A percentile compares a stretch with the other conserved stretches of the same genome.
These are phyloP conservation scores for Merluccius polli DNA, from an alignment of 2,797 vertebrate genomes.

Conservation along the genomic window DNA sequence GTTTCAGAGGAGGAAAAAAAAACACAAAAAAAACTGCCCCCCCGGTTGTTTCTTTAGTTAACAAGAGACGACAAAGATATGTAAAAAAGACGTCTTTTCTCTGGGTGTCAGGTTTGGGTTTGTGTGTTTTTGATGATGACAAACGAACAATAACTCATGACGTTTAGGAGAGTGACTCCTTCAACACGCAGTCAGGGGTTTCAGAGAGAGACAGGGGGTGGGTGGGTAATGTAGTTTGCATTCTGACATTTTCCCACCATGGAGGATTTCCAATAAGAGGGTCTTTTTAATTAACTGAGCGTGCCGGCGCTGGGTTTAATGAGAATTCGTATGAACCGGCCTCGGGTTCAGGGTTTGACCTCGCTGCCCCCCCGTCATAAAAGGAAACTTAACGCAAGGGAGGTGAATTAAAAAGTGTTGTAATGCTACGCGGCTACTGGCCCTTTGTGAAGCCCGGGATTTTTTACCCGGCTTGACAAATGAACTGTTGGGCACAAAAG, in stretches of 20 bases:
- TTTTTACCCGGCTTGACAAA: conserved; percentile 11
- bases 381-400: neutral
- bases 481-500: conserved; percentile 19
- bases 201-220: conserved; percentile 5
- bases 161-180: neutral
- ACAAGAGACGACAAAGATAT: neutral
- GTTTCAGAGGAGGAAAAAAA: neutral
- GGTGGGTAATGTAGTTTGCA: neutral
- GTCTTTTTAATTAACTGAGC: conserved; percentile 3
- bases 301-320: neutral
- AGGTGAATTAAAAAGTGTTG: neutral
- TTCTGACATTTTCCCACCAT: conserved; percentile 11
- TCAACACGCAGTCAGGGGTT: neutral
- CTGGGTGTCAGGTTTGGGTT: neutral
- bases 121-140: neutral
- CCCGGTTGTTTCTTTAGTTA: neutral
- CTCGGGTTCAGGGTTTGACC: conserved; percentile 13
- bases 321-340: neutral
- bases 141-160: neutral
- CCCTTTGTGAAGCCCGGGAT: neutral
- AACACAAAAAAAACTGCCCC: too few species aligned
- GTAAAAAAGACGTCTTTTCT: neutral
- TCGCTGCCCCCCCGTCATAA: neutral
- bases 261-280: neutral
- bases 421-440: neutral